Evolutionary conservation across 2,113 vertebrate genomes (phyloP).

Genomic region (Harpagus bidentatus): DNA sequence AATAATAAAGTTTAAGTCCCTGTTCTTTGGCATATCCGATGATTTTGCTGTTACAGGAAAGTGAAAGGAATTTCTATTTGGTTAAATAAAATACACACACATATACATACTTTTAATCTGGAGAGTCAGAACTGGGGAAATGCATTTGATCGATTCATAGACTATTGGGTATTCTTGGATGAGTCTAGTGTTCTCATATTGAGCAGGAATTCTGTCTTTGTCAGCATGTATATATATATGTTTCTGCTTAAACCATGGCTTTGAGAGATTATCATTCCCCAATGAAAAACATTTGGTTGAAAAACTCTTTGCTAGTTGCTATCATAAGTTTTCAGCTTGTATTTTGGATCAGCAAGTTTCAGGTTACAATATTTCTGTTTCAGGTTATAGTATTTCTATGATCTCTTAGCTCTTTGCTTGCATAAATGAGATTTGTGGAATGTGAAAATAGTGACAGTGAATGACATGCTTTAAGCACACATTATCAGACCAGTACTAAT

Average conservation of each 20-base stretch:
- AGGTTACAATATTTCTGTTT: background rate
- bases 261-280: background rate
- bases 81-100: background rate
- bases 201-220: background rate
- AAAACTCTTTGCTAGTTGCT: background rate
- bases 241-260: background rate
- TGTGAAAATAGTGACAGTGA: background rate
- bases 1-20: background rate
- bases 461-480: background rate
- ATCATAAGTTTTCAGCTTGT: background rate
- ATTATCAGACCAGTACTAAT: background rate
- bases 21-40: background rate
- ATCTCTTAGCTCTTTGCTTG: background rate
- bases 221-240: background rate
- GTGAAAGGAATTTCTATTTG: background rate
- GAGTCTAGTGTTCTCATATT: background rate
- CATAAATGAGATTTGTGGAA: background rate
- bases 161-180: background rate
- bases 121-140: background rate
- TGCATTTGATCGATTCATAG: background rate
- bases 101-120: background rate
- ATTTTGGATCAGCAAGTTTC: background rate
- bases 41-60: background rate
- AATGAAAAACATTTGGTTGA: background rate
- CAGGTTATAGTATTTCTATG: background rate